Percentiles rank a stretch among this genome's conserved stretches.
Evolutionary conservation across 2,888 invertebrate genomes (phyloP).

Genomic region (Pimpla rufipes): DNA sequence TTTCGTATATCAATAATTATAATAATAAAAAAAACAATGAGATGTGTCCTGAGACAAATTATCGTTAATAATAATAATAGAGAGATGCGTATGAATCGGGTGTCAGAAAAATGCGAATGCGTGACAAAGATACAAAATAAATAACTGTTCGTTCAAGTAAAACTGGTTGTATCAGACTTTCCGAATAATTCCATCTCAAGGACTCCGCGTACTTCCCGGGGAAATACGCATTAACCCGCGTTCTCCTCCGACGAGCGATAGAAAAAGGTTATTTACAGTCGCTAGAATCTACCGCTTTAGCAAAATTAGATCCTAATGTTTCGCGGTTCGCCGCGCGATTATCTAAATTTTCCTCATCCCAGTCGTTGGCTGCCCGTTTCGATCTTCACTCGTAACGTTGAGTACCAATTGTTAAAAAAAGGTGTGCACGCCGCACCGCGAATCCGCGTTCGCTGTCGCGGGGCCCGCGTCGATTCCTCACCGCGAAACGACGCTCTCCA

Average conservation of each 20-base stretch:
- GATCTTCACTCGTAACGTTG: conserved; percentile 50
- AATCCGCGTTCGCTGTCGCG: conserved; percentile 11
- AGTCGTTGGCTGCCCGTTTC: conserved; percentile 33
- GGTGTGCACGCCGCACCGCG: conserved; percentile 1
- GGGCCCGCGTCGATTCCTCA: neutral
- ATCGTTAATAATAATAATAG: conserved; percentile 15
- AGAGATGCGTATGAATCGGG: conserved; percentile 7
- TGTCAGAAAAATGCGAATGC: conserved; percentile 13
- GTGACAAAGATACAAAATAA: conserved; percentile 50
- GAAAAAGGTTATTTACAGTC: conserved; percentile 57
- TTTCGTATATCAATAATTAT: conserved; percentile 29
- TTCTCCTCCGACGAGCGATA: conserved; percentile 47
- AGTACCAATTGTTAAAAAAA: conserved; percentile 36
- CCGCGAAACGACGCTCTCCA: neutral
- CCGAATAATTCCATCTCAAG: conserved; percentile 51
- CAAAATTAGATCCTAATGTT: conserved; percentile 51
- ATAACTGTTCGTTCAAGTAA: conserved; percentile 49
- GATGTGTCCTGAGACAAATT: conserved; percentile 8
- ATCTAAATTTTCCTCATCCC: neutral
- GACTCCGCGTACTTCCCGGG: conserved; percentile 22
- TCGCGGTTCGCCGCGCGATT: conserved; percentile 12
- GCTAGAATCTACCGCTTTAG: conserved; percentile 50
- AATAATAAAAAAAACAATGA: conserved; percentile 35
- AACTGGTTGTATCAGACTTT: conserved; percentile 54
- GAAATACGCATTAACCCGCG: conserved; percentile 26